Percentiles rank a stretch among this genome's conserved stretches.
phyloP scores from a whole-genome alignment of 2,888 invertebrate genomes.

The Invenusta paracnida region DNA sequence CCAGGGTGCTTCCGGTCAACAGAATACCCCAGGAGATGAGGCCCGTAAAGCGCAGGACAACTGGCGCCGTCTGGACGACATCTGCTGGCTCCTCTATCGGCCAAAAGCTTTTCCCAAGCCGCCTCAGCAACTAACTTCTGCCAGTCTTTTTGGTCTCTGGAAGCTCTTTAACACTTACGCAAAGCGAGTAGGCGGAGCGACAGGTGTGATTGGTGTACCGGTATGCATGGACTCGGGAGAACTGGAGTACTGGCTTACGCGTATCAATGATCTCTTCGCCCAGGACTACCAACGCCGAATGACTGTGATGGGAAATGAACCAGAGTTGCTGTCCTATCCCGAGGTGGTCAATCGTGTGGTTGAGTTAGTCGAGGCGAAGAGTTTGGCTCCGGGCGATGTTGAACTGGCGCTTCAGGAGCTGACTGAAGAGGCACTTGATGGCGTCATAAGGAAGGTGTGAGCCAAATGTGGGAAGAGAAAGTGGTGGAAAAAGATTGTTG shows the following conservation, averaged over 20 bases:
- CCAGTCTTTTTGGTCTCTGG: conserved; percentile 1
- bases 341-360: background rate
- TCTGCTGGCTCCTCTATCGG: conserved; percentile 1
- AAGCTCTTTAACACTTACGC: background rate
- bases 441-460: background rate
- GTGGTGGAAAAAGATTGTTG: no score
- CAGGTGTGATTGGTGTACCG: background rate
- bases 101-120: background rate
- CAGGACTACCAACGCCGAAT: background rate
- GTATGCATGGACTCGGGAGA: background rate
- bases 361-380: background rate
- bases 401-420: background rate
- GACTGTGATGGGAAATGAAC: background rate
- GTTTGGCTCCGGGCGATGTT: background rate
- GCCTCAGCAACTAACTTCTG: background rate
- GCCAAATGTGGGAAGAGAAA: no score
- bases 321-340: background rate
- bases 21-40: background rate
- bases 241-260: background rate
- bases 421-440: background rate
- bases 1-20: background rate
- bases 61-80: background rate
- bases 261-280: background rate
- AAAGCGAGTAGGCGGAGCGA: background rate
- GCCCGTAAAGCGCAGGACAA: background rate